phyloP scores from a whole-genome alignment of 1,140 invertebrate genomes.

The Bombus difficillimus region DNA sequence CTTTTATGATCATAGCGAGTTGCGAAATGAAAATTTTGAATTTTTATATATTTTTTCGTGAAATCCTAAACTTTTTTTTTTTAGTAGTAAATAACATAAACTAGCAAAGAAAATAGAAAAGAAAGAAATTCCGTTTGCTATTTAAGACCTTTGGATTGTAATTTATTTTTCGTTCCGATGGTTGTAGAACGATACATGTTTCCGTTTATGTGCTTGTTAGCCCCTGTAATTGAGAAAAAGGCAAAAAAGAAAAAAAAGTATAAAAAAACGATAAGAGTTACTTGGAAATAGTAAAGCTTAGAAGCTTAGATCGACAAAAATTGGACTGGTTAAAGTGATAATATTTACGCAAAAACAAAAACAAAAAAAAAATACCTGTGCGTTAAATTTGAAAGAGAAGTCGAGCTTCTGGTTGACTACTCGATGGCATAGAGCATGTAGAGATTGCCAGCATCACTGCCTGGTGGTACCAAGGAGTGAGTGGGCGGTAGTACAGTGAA shows the following conservation, averaged over 20 bases:
- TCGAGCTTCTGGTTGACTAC: conserved; percentile 80
- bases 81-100: not conserved
- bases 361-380: conserved; percentile 63
- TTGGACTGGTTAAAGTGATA: not conserved
- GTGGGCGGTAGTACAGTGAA: conserved; percentile 93
- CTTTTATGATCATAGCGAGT: not conserved
- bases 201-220: not conserved
- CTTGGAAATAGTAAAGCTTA: not conserved
- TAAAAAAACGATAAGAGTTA: not conserved
- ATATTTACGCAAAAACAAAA: not conserved
- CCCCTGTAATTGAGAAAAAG: conserved; percentile 52
- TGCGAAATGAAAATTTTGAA: not conserved
- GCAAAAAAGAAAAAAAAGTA: conserved; percentile 20
- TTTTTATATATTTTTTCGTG: not conserved
- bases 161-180: not conserved
- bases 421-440: conserved; percentile 92
- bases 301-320: not conserved
- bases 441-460: conserved; percentile 86
- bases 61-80: not conserved
- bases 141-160: not conserved
- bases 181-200: not conserved
- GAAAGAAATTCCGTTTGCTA: not conserved
- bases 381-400: conserved; percentile 78
- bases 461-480: conserved; percentile 88
- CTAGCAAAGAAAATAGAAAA: not conserved